These are phyloP conservation scores for Stegodyphus dumicola DNA, from an alignment of 1,140 invertebrate species.

Conservation along the genomic window DNA sequence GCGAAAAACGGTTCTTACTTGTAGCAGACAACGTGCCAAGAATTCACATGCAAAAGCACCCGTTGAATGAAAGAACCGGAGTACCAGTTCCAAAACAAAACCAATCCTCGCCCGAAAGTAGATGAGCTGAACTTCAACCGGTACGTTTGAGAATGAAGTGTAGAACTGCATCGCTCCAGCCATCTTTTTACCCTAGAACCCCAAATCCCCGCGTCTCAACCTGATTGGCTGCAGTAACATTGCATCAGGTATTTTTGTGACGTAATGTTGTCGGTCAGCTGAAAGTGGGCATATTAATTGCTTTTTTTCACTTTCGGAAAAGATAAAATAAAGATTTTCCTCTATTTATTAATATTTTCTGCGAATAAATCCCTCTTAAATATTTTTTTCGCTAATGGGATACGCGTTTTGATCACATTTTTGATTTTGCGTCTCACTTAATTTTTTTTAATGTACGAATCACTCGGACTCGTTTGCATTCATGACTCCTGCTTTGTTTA, in stretches of 20 bases:
- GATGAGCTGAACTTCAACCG: background rate
- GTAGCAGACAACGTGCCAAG: background rate
- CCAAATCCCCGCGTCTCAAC: background rate
- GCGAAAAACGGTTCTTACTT: background rate
- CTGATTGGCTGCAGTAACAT: constrained; percentile 1
- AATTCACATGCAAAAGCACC: background rate
- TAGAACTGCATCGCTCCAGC: background rate
- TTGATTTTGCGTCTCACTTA: no score
- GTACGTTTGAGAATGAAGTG: background rate
- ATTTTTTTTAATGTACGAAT: no score
- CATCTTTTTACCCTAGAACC: constrained; percentile 11
- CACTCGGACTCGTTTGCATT: no score
- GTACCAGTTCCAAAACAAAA: background rate
- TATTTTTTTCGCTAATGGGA: no score
- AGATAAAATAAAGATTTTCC: no score
- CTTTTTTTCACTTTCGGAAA: background rate
- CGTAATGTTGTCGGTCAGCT: background rate
- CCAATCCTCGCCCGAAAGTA: background rate
- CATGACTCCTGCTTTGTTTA: no score
- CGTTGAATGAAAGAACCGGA: background rate
- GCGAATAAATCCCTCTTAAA: no score
- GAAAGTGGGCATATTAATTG: background rate
- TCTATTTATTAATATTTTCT: no score
- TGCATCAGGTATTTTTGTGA: background rate
- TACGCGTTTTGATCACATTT: no score